A percentile compares a stretch with the other conserved stretches of the same genome.
These are phyloP conservation scores for Chouioia cunea DNA, from an alignment of 2,888 invertebrate genomes.

Conservation along the genomic window DNA sequence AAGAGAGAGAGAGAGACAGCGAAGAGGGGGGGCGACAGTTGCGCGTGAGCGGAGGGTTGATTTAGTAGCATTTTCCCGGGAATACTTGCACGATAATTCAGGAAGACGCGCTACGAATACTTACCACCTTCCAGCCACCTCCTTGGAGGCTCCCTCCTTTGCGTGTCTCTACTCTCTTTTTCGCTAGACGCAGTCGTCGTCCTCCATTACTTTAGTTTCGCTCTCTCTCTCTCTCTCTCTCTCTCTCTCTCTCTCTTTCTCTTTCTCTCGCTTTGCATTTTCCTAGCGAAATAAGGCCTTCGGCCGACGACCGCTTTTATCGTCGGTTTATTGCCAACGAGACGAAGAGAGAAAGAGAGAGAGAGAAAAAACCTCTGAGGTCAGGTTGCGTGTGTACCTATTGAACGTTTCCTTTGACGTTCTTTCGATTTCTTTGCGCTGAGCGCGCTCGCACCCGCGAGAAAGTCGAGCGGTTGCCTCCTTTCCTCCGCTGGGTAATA, in stretches of 20 bases:
- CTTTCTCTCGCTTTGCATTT: constrained; percentile 51
- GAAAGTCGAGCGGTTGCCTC: constrained; percentile 29
- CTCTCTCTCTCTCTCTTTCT: constrained; percentile 15
- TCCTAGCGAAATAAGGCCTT: constrained; percentile 51
- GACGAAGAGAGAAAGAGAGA: constrained; percentile 17
- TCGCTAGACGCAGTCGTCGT: constrained; percentile 7
- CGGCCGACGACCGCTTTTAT: constrained; percentile 47
- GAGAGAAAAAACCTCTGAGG: constrained; percentile 45
- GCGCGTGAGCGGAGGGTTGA: constrained; percentile 54
- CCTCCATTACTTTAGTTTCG: constrained; percentile 54
- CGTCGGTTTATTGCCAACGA: constrained; percentile 48
- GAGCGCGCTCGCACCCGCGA: background rate
- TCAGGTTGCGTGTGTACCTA: constrained; percentile 33
- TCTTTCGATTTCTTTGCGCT: constrained; percentile 28
- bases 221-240: constrained; percentile 24
- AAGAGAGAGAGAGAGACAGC: constrained; percentile 42
- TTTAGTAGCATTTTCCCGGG: constrained; percentile 62
- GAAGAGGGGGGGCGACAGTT: constrained; percentile 51
- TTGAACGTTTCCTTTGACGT: constrained; percentile 11
- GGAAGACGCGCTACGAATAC: constrained; percentile 62
- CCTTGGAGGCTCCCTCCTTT: constrained; percentile 37
- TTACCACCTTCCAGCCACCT: constrained; percentile 55
- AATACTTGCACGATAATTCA: constrained; percentile 63
- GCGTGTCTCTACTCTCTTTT: constrained; percentile 21
- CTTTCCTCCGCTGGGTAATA: background rate